These are phyloP conservation scores for Drosophila sechellia DNA, from an alignment of 1,140 invertebrate species.

Conservation along the genomic window DNA sequence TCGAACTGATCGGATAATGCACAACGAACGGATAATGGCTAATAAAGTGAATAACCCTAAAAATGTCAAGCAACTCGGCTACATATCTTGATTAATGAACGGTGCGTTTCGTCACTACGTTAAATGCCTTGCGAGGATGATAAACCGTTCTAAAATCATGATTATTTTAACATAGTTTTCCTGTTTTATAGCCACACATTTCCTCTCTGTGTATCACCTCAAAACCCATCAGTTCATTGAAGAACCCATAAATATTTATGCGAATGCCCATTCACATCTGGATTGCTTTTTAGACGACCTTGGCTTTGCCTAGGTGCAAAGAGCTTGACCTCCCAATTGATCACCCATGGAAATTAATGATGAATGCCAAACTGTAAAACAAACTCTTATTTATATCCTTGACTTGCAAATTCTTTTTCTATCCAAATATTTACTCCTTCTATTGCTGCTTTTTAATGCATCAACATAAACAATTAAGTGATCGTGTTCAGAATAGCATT, in stretches of 20 bases:
- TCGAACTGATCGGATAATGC: constrained; percentile 31
- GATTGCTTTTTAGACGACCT: constrained; percentile 32
- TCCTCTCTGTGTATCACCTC: constrained; percentile 1
- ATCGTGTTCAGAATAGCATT: neutral
- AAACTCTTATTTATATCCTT: constrained; percentile 22
- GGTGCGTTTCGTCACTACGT: neutral
- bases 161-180: neutral
- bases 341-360: constrained; percentile 12
- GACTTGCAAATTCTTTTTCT: neutral
- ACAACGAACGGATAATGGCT: constrained; percentile 7
- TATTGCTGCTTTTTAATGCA: neutral
- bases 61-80: neutral
- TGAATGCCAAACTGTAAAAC: constrained; percentile 11
- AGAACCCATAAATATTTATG: constrained; percentile 63
- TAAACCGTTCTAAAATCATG: neutral
- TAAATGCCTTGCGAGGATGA: constrained; percentile 2
- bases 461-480: neutral
- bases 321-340: constrained; percentile 39
- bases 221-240: constrained; percentile 42
- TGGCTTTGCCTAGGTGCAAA: constrained; percentile 26
- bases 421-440: constrained; percentile 16
- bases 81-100: constrained; percentile 14
- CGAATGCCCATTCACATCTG: constrained; percentile 23
- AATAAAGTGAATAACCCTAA: constrained; percentile 33
- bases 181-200: neutral